Percentiles rank a stretch among this genome's conserved stretches.
Conservation (phyloP, 2,888 invertebrate genomes). For the Trichopria drosophilae region DNA sequence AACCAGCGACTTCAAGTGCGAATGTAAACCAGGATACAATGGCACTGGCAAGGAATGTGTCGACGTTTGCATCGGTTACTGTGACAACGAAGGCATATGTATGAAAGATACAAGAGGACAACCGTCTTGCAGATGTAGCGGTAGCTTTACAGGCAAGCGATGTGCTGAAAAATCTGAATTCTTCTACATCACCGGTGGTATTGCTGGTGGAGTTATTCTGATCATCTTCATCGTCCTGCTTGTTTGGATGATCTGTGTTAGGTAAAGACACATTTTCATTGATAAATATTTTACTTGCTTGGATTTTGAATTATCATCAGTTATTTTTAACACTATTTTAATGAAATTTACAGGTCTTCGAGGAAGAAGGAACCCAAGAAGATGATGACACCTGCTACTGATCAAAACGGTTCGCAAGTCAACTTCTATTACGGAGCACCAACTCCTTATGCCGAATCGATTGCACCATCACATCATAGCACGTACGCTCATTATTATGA, state of each 20-base stretch:
- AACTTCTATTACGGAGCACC: conserved; percentile 96
- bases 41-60: conserved; percentile 81
- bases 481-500: conserved; percentile 95
- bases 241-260: conserved; percentile 97
- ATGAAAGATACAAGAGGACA: conserved; percentile 81
- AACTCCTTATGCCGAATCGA: conserved; percentile 92
- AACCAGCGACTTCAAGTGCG: conserved; percentile 83
- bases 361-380: conserved; percentile 90
- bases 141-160: conserved; percentile 87
- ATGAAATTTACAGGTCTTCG: conserved; percentile 66
- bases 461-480: conserved; percentile 92
- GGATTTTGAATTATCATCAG: not conserved
- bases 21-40: conserved; percentile 91
- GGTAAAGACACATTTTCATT: conserved; percentile 65
- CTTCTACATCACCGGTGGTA: conserved; percentile 92
- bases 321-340: conserved; percentile 8
- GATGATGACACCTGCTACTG: conserved; percentile 83
- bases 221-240: conserved; percentile 89
- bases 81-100: conserved; percentile 88
- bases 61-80: conserved; percentile 83
- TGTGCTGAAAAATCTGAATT: conserved; percentile 92
- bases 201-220: conserved; percentile 90
- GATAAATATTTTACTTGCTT: not conserved
- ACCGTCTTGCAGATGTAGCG: conserved; percentile 86
- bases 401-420: conserved; percentile 90